phyloP scores from a whole-genome alignment of 2,888 invertebrate species.

The Andrena bucephala region DNA sequence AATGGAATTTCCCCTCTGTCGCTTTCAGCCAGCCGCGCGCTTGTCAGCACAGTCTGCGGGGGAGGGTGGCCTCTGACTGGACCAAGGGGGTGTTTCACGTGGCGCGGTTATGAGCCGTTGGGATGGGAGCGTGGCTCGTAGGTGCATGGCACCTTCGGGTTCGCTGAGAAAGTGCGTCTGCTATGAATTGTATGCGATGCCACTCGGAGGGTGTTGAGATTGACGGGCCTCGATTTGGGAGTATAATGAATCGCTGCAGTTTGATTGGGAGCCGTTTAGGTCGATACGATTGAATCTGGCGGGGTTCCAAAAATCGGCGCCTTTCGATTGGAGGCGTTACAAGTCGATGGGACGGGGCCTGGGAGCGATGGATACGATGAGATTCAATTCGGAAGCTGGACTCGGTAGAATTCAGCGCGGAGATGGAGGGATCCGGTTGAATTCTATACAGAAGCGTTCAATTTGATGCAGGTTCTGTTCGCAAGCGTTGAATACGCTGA shows the following conservation, averaged over 20 bases:
- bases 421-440: too few relatives aligned
- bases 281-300: conserved; percentile 1
- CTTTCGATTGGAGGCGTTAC: conserved; percentile 7
- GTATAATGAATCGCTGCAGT: neutral
- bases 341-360: neutral
- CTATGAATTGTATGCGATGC: too few relatives aligned
- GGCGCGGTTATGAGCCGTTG: too few relatives aligned
- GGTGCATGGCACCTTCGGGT: too few relatives aligned
- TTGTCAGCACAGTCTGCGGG: neutral
- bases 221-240: neutral
- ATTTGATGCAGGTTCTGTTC: too few relatives aligned
- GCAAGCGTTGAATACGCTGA: too few relatives aligned
- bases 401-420: too few relatives aligned
- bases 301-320: neutral
- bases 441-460: too few relatives aligned
- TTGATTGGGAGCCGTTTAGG: neutral
- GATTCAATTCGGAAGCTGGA: too few relatives aligned
- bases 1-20: conserved; percentile 39
- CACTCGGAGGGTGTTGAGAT: neutral
- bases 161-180: too few relatives aligned
- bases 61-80: conserved; percentile 8
- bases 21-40: conserved; percentile 15
- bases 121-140: too few relatives aligned
- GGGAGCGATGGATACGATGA: neutral
- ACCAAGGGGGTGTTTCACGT: neutral